A percentile compares a stretch with the other conserved stretches of the same genome.
phyloP scores from a whole-genome alignment of 2,113 vertebrate species.

The Gavialis gangeticus region DNA sequence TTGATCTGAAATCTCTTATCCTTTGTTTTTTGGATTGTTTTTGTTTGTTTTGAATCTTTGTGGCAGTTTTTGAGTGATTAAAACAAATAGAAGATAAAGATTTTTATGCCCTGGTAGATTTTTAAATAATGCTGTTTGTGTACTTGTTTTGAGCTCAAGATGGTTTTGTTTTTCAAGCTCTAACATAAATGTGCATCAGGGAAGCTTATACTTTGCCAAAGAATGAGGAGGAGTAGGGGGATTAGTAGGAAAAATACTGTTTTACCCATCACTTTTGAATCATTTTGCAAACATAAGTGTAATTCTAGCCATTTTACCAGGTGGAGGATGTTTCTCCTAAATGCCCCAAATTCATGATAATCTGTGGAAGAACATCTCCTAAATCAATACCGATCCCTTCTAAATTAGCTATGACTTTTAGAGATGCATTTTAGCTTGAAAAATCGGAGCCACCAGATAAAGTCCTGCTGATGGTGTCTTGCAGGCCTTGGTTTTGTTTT shows the following conservation, averaged over 20 bases:
- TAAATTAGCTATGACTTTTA: too few relatives aligned
- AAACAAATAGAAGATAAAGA: neutral
- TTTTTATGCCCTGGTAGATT: neutral
- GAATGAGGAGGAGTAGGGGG: neutral
- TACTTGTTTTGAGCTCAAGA: accelerated
- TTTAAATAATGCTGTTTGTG: neutral
- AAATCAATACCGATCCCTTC: too few relatives aligned
- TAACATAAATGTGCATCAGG: neutral
- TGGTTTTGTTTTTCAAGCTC: neutral
- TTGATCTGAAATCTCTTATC: neutral
- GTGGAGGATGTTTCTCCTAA: neutral
- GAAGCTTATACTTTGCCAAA: neutral
- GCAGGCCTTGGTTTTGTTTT: neutral
- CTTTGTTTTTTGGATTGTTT: neutral
- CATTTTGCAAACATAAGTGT: accelerated
- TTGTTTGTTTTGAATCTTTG: neutral
- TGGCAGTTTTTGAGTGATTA: neutral
- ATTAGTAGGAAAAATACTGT: neutral
- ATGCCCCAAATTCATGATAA: too few relatives aligned
- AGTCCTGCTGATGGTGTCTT: neutral
- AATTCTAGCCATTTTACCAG: neutral
- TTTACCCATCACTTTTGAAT: neutral
- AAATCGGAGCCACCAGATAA: neutral
- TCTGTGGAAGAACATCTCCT: too few relatives aligned
- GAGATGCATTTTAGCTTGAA: accelerated